Percentiles rank a stretch among this genome's conserved stretches.
Conservation (phyloP, 2,888 invertebrate species). For the Lamellibrachia columna region DNA sequence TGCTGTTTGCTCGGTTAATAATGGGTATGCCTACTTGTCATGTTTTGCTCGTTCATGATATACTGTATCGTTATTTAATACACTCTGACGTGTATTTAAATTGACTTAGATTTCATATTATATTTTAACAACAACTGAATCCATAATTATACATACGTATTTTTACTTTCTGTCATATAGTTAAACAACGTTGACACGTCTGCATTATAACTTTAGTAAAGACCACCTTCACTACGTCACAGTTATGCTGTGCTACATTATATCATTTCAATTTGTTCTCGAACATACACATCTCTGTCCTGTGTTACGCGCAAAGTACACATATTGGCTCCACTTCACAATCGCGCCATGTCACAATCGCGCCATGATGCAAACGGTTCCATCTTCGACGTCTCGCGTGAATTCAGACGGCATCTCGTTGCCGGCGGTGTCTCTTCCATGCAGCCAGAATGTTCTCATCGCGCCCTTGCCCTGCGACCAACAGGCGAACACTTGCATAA, state of each 20-base stretch:
- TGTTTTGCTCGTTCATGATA: too few relatives aligned
- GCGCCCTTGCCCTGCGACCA: conserved; percentile 29
- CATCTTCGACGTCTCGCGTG: neutral
- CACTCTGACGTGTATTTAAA: too few relatives aligned
- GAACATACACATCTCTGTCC: neutral
- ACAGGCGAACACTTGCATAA: neutral
- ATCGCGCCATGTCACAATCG: neutral
- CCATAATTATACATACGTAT: neutral
- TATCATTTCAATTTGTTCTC: too few relatives aligned
- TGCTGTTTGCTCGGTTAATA: too few relatives aligned
- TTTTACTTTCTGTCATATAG: neutral
- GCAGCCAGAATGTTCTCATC: conserved; percentile 31
- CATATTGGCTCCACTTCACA: neutral
- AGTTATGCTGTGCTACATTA: neutral
- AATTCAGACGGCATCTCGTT: conserved; percentile 24
- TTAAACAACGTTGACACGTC: neutral
- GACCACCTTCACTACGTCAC: neutral
- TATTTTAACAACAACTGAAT: neutral
- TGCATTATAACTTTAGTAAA: neutral
- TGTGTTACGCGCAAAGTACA: neutral
- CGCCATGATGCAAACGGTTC: neutral
- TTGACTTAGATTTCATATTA: too few relatives aligned
- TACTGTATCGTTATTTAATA: too few relatives aligned
- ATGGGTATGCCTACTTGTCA: too few relatives aligned
- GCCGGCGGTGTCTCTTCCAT: conserved; percentile 19